A percentile compares a stretch with the other conserved stretches of the same genome.
Evolutionary conservation across 2,113 vertebrate genomes (phyloP).

Genomic region (Microcebus lehilahytsara): DNA sequence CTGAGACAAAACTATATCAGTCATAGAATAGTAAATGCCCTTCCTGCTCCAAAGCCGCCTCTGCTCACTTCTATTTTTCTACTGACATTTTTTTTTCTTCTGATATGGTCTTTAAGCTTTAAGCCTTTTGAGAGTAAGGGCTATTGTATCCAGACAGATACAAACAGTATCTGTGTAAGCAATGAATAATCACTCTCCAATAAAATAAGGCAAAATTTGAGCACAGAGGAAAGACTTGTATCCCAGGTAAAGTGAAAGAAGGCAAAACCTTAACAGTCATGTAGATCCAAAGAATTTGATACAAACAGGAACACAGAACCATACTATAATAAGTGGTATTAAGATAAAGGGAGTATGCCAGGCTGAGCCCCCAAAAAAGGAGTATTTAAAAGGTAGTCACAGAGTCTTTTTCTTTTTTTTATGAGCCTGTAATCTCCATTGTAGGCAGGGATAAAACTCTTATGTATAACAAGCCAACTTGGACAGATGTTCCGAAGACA

Average conservation of each 20-base stretch:
- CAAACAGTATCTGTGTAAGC: background rate
- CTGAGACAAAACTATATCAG: background rate
- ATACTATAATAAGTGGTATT: background rate
- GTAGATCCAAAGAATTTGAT: background rate
- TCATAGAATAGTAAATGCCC: background rate
- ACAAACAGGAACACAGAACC: background rate
- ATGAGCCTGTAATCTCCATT: background rate
- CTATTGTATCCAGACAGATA: background rate
- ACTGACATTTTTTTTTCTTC: background rate
- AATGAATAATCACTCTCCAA: background rate
- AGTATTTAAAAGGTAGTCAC: background rate
- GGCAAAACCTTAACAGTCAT: background rate
- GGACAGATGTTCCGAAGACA: constrained; percentile 69
- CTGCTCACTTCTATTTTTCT: background rate
- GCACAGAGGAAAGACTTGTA: background rate
- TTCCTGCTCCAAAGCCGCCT: background rate
- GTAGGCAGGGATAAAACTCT: constrained; percentile 34
- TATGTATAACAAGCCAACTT: constrained; percentile 3
- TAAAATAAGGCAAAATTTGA: background rate
- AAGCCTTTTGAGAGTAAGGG: background rate
- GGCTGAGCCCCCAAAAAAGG: background rate
- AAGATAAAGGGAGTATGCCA: background rate
- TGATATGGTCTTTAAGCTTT: background rate
- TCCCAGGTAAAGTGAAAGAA: background rate
- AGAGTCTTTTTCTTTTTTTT: background rate